Conservation (phyloP, 2,797 vertebrate genomes). For the Erpetoichthys calabaricus region DNA sequence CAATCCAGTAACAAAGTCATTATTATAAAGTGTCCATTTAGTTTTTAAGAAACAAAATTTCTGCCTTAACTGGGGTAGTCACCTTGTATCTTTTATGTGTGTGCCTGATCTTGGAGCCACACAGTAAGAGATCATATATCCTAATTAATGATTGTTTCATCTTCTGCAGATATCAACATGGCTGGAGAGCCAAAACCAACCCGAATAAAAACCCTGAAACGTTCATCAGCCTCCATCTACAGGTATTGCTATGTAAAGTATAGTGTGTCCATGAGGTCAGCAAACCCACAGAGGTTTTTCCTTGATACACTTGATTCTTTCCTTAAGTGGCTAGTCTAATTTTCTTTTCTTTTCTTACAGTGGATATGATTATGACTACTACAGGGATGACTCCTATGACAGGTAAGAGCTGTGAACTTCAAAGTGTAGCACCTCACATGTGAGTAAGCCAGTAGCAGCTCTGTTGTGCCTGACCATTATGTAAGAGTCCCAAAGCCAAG, state of each 20-base stretch:
- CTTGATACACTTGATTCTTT: neutral
- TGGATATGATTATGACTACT: constrained; percentile 77
- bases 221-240: constrained; percentile 69
- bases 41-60: too few relatives aligned
- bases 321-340: neutral
- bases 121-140: too few relatives aligned
- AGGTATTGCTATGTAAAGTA: constrained; percentile 50
- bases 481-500: too few relatives aligned
- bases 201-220: constrained; percentile 75
- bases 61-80: too few relatives aligned
- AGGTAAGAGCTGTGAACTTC: constrained; percentile 48
- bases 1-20: too few relatives aligned
- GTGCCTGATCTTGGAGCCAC: too few relatives aligned
- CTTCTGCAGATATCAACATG: constrained; percentile 81
- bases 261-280: neutral
- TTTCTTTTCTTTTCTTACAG: constrained; percentile 40
- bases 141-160: neutral
- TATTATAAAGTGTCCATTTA: too few relatives aligned
- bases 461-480: too few relatives aligned
- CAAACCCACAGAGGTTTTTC: too few relatives aligned
- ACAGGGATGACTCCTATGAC: constrained; percentile 78
- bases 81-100: too few relatives aligned
- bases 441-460: constrained; percentile 13
- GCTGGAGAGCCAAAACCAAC: constrained; percentile 83
- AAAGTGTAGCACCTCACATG: constrained; percentile 15